Evolutionary conservation across 2,113 vertebrate species (phyloP), one percentile per base, ranked within the genome.

Genomic region (Mesitornis unicolor): DNA sequence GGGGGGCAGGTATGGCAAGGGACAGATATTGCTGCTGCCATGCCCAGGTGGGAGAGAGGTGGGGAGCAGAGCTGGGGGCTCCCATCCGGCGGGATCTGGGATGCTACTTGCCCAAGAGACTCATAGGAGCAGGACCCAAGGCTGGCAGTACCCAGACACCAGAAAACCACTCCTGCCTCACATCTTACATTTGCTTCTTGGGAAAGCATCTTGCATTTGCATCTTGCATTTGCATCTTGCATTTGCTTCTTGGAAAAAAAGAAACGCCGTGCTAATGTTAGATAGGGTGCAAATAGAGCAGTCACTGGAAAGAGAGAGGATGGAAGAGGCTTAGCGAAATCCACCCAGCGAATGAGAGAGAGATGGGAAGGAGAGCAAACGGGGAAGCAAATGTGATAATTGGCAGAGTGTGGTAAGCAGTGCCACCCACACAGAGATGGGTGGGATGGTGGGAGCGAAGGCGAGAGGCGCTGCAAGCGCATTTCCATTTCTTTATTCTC

Each of bases 401-500:
- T 90, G 92, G 88, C 75, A 93, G 91, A 87, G 76, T 0, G 6
- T 76, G 87, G 91, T 65, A 31, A 91, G 94, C 77, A 50, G 69
- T 80, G 93, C 95, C 93, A 97, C 88, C 87, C 95, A 93, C 89
- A 11, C 90, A 75, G 90, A 18, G 3, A 42, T 0, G 85, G 95
- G 73, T 74, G 89, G 87, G 93, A 83, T 56, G 86, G 4, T 43
- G 88, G 88, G 80, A 92, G 88, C 86, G 40, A 3, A 87, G 76
- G 65, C 87, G 90, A 75, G 83, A 92, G 61, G 83, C 59, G 36
- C 85, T 38, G 64, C 50, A 54, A 59, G 42, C 83, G 33, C 38
- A 45, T 94, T 92, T 63, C 87, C 75, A 63, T 77, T 86, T 16
- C 95, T 96, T 88, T 90, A 88, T 80, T 78, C 93, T 64, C 77